Evolutionary conservation across 2,113 vertebrate species (phyloP), one percentile per base, ranked within the genome.

Genomic region (Scortum barcoo): DNA sequence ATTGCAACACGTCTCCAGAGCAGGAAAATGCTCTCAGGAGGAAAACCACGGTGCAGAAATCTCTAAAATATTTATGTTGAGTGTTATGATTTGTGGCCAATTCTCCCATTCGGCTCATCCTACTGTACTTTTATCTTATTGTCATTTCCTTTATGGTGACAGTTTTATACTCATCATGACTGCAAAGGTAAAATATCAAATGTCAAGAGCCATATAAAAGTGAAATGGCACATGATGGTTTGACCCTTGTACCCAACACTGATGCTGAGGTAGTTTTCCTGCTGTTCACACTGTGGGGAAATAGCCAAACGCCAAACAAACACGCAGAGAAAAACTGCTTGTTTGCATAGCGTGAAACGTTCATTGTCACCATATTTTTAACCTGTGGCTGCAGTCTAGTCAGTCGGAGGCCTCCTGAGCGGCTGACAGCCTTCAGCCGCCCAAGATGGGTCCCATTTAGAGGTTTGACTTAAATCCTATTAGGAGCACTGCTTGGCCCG

Each of bases 171-270:
- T 69, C 36, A 67, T 40, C 13, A 40, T 5, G 74, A 56, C 22
- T 56, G 2, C 7, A 42, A 0, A n/a, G 46, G 46, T 67, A 48
- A 75, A 60, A 36, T 36, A 38, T n/a, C n/a, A 46, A 36, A 44
- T 13, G 7, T 0, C n/a, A 17, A 44, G 16, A 30, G 16, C 19
- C 4, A 44, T 73, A 48, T 48, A 68, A 24, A 82, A 60, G 74
- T 71, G 44, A 74, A 46, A 77, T 63, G 14, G 17, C 89, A 83
- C 78, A 81, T 90, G 85, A 85, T 36, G 16, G 12, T 40, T 62
- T 85, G 78, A 88, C 74, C 90, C 51, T 92, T 92, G 89, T 8
- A 86, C 81, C 44, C 68, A 30, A 30, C 22, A n/a, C 3, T 46
- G 28, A 78, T 82, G 77, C 56, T 81, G 20, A 66, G 38, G 65